Base-by-base conservation (phyloP, 1,140 invertebrate genomes). In the Hyphantria cunea region DNA sequence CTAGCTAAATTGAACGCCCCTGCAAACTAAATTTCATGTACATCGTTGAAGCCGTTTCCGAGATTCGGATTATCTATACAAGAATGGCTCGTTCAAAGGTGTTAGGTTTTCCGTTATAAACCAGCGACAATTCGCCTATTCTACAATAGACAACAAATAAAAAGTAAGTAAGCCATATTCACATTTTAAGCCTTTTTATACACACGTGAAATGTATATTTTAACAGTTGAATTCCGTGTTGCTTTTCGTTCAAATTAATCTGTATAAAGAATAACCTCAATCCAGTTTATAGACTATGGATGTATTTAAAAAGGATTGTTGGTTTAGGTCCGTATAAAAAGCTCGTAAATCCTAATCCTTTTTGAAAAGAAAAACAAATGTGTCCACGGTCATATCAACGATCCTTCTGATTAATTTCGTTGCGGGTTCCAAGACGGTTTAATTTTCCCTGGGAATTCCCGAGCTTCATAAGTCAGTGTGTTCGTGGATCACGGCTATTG, bases 291-390 rank as follows among this genome's bases (percentile, higher is more conserved):
- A 5, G 17, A 25, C 17, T 25, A 5, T 25, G 17, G 17, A 11
- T 37, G 7, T 12, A 32, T 37, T 42, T 13, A 56, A 55, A 47
- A 56, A 47, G 53, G 31, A 34, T 17, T 45, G 53, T 56, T 56
- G 45, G 13, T 37, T 56, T 34, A 56, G 42, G 53, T n/a, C 31
- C 9, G 6, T 31, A 42, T 12, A 8, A 13, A 15, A 45, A 55
- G 33, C 9, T 10, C 25, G 41, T 45, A 33, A 13, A 45, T 45
- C 13, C n/a, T 56, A 15, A 31, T 17, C 13, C n/a, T 47, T 56
- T 15, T 56, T 25, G 11, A 31, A 10, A 0, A 25, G 1, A 25
- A n/a, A 53, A 53, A 33, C 9, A 34, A 1, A 0, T 34, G 7
- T 14, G 13, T 32, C 32, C 12, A n/a, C 32, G 5, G 9, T 50